phyloP scores from a whole-genome alignment of 2,113 vertebrate genomes.

The Pluvianellus socialis region DNA sequence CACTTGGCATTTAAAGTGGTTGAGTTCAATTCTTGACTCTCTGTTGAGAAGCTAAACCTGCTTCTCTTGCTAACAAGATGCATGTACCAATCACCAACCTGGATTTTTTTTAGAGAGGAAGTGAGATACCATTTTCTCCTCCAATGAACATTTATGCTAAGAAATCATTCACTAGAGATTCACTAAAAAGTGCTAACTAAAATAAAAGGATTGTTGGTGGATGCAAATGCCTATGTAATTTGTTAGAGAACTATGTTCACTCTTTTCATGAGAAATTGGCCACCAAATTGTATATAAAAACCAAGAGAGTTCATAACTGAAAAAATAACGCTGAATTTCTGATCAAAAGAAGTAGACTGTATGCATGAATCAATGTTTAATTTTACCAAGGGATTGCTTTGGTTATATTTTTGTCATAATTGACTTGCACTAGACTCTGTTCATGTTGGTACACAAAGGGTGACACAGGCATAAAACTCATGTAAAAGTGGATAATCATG shows the following conservation, averaged over 20 bases:
- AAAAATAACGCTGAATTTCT: not conserved
- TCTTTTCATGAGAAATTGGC: not conserved
- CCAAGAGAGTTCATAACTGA: not conserved
- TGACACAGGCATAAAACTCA: not conserved
- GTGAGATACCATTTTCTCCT: not conserved
- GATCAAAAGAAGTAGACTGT: not conserved
- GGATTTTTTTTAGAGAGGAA: not conserved
- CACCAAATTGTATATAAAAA: not conserved
- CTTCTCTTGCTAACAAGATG: not conserved
- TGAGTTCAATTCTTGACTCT: not conserved
- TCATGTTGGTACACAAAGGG: not conserved
- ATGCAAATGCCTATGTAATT: not conserved
- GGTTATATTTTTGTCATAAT: not conserved
- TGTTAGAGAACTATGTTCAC: not conserved
- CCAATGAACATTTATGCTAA: not conserved
- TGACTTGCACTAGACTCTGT: not conserved
- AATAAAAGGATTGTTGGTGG: not conserved
- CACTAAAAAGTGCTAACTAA: not conserved
- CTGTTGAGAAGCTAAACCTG: rapidly evolving
- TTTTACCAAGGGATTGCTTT: not conserved
- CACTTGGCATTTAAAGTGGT: not conserved
- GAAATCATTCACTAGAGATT: not conserved
- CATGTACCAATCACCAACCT: not conserved
- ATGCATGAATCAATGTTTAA: not conserved
- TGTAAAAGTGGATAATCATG: not conserved